Percentiles rank a stretch among this genome's conserved stretches.
These are phyloP conservation scores for Drosophila kuntzei DNA, from an alignment of 2,888 invertebrate genomes.

Conservation along the genomic window DNA sequence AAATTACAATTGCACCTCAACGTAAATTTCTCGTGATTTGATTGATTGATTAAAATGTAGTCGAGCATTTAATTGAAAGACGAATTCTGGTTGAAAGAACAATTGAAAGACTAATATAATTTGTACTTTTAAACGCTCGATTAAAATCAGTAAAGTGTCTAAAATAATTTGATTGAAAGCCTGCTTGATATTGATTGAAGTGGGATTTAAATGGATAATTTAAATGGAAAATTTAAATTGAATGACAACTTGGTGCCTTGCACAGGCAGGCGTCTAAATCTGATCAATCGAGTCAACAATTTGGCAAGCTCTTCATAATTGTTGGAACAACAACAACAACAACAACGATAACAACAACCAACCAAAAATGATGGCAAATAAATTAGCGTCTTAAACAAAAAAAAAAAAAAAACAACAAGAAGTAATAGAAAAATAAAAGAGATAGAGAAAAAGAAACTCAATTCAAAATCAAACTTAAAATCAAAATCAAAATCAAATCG, in stretches of 20 bases:
- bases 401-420: slow-evolving; percentile 32
- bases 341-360: slow-evolving; percentile 27
- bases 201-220: not conserved
- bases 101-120: not conserved
- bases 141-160: no score
- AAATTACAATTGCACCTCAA: no score
- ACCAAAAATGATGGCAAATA: slow-evolving; percentile 68
- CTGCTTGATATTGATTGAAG: not conserved
- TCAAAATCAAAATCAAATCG: slow-evolving; percentile 25
- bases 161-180: no score
- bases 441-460: slow-evolving; percentile 26
- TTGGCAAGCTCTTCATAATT: slow-evolving; percentile 73
- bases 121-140: no score
- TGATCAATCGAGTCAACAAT: slow-evolving; percentile 31
- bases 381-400: slow-evolving; percentile 78
- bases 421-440: not conserved
- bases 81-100: not conserved
- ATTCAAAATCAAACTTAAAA: slow-evolving; percentile 13
- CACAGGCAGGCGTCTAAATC: slow-evolving; percentile 26
- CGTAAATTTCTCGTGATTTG: no score
- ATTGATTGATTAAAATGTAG: no score
- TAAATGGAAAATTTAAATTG: slow-evolving; percentile 11
- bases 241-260: slow-evolving; percentile 19
- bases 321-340: slow-evolving; percentile 33
- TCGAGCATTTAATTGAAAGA: no score